A percentile compares a stretch with the other conserved stretches of the same genome.
Evolutionary conservation across 2,113 vertebrate species (phyloP).

Genomic region (Prunella himalayana): DNA sequence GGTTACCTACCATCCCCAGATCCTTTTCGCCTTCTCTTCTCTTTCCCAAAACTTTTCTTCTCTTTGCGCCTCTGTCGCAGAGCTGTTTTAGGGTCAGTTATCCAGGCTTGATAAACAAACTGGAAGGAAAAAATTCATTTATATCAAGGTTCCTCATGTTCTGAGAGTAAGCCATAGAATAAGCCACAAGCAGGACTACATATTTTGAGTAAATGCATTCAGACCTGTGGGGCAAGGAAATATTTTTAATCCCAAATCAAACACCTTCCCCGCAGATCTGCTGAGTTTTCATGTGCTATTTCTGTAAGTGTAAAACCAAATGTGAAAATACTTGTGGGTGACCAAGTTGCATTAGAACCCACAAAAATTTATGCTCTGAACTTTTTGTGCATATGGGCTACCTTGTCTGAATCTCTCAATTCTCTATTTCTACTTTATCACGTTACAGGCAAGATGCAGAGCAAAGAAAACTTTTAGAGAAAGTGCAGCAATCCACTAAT

Average conservation of each 20-base stretch:
- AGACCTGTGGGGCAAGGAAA: background rate
- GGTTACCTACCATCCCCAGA: conserved; percentile 74
- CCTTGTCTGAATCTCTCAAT: background rate
- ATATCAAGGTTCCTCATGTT: conserved; percentile 8
- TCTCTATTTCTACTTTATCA: background rate
- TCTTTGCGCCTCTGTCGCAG: conserved; percentile 84
- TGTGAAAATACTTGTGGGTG: background rate
- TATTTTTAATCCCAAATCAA: conserved; percentile 1
- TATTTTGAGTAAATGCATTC: background rate
- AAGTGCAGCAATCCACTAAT: background rate
- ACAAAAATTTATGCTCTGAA: background rate
- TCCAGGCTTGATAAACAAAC: conserved; percentile 98
- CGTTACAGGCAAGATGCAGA: background rate
- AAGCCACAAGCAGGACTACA: background rate
- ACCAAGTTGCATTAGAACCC: conserved; percentile 1
- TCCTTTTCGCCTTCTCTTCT: conserved; percentile 75
- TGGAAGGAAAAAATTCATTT: conserved; percentile 64
- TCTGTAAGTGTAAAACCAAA: conserved; percentile 31
- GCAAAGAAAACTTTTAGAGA: background rate
- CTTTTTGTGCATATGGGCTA: background rate
- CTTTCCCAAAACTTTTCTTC: conserved; percentile 81
- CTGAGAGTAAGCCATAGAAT: conserved; percentile 5
- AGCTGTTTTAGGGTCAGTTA: conserved; percentile 93
- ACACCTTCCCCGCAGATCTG: background rate
- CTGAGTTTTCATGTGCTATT: conserved; percentile 9